phyloP scores from a whole-genome alignment of 2,797 vertebrate genomes.

The Phalanger gymnotis region DNA sequence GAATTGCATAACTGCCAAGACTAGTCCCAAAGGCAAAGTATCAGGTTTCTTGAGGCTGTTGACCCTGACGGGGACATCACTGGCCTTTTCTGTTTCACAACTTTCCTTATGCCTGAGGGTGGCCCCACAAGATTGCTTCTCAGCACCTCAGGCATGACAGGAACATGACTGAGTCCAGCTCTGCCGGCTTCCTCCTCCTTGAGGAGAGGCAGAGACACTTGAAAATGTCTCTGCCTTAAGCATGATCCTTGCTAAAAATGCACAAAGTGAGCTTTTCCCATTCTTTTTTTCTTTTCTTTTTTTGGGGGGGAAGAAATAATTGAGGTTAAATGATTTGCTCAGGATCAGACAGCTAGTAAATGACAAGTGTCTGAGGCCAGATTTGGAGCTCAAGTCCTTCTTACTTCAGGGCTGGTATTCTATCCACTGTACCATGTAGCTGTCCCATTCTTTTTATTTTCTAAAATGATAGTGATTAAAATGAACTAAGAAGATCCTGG shows the following conservation, averaged over 20 bases:
- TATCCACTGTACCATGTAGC: not conserved
- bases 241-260: not conserved
- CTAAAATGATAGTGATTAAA: slow-evolving; percentile 63
- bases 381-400: not conserved
- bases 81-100: not conserved
- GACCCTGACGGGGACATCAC: not conserved
- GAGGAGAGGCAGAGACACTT: slow-evolving; percentile 34
- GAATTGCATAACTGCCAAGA: not conserved
- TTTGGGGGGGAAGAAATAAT: too few species aligned
- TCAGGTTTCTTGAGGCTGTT: not conserved
- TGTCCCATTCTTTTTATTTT: not conserved
- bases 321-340: not conserved
- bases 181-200: slow-evolving; percentile 43
- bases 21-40: not conserved
- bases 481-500: not conserved
- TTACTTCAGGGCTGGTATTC: not conserved
- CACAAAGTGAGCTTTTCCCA: slow-evolving; percentile 17
- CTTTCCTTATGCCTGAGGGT: not conserved
- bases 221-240: slow-evolving; percentile 46
- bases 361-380: not conserved
- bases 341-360: not conserved
- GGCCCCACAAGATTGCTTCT: not conserved
- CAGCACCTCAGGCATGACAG: not conserved
- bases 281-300: not conserved
- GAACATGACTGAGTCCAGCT: slow-evolving; percentile 25